Evolutionary conservation across 2,888 invertebrate species (phyloP).

Genomic region (Tachina grossa): DNA sequence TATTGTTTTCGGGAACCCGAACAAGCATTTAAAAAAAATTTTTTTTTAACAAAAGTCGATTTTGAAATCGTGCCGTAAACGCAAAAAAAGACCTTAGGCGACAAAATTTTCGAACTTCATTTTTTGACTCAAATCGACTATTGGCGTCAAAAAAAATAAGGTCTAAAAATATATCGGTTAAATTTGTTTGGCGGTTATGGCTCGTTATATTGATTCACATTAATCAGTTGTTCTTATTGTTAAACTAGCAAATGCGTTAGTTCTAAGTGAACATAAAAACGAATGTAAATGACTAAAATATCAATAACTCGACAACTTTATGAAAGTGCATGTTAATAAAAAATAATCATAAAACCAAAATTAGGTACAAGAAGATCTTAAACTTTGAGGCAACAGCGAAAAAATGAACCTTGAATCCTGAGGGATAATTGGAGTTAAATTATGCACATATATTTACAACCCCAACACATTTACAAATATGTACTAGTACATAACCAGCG

Average conservation of each 20-base stretch:
- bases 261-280: background rate
- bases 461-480: background rate
- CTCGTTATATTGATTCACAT: background rate
- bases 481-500: too few relatives aligned
- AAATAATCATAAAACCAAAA: slow-evolving; percentile 13
- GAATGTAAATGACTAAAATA: background rate
- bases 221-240: background rate
- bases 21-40: too few relatives aligned
- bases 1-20: too few relatives aligned
- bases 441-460: background rate
- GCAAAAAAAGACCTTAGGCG: too few relatives aligned
- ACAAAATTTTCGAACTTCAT: too few relatives aligned
- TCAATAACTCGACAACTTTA: slow-evolving; percentile 48
- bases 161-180: too few relatives aligned
- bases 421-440: slow-evolving; percentile 9
- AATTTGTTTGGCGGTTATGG: background rate
- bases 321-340: background rate
- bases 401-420: slow-evolving; percentile 24
- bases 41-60: too few relatives aligned
- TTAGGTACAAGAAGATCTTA: slow-evolving; percentile 15
- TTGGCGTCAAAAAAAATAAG: too few relatives aligned
- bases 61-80: too few relatives aligned
- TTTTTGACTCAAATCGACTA: too few relatives aligned
- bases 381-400: slow-evolving; percentile 24
- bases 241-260: background rate